These are phyloP conservation scores for Zele albiditarsus DNA, from an alignment of 2,888 invertebrate species.

Conservation along the genomic window DNA sequence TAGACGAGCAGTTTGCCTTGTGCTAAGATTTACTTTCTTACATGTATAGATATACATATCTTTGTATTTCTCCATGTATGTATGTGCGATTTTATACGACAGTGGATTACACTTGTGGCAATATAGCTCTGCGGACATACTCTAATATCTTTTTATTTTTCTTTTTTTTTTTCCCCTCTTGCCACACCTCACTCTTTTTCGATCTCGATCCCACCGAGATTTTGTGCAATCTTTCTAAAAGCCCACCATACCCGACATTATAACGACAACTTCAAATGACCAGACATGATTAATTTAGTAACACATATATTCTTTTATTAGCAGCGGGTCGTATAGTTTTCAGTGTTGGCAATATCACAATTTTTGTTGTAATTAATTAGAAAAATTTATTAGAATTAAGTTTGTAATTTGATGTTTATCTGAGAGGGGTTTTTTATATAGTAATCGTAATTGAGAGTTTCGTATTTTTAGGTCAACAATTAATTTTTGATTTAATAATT, in stretches of 20 bases:
- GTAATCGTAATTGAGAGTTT: too few relatives aligned
- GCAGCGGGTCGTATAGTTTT: not conserved
- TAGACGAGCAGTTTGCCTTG: constrained; percentile 40
- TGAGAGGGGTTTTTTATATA: too few relatives aligned
- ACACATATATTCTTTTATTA: constrained; percentile 1
- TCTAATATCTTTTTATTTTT: constrained; percentile 34
- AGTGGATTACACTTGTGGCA: constrained; percentile 37
- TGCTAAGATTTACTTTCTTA: constrained; percentile 39
- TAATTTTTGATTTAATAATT: too few relatives aligned
- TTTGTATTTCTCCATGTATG: not conserved
- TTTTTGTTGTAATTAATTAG: too few relatives aligned
- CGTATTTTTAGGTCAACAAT: too few relatives aligned
- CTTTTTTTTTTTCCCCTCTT: not conserved
- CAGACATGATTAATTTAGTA: not conserved
- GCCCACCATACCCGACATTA: constrained; percentile 1
- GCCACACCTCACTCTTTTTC: not conserved
- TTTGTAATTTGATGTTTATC: too few relatives aligned
- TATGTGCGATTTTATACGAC: constrained; percentile 35
- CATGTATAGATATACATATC: constrained; percentile 17
- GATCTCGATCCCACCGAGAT: not conserved
- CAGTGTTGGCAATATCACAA: not conserved
- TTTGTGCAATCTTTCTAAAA: constrained; percentile 19
- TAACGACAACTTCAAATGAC: not conserved
- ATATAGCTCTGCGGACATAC: constrained; percentile 33
- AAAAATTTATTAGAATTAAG: too few relatives aligned